A percentile compares a stretch with the other conserved stretches of the same genome.
phyloP scores from a whole-genome alignment of 2,888 invertebrate genomes.

The Aphrophora alni region DNA sequence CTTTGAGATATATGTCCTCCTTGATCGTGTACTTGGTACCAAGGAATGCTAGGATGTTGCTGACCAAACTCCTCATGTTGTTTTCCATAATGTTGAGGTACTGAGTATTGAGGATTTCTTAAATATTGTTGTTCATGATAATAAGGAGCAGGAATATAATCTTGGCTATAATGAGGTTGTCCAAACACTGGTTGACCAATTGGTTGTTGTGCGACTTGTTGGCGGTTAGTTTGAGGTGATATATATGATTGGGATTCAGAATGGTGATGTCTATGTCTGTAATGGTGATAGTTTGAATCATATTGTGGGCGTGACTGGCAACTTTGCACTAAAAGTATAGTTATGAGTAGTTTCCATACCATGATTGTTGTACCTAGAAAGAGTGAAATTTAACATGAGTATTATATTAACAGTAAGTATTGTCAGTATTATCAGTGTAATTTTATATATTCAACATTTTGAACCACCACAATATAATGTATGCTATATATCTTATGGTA shows the following conservation, averaged over 20 bases:
- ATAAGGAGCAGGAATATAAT: neutral
- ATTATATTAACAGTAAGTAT: neutral
- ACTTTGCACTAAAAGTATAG: neutral
- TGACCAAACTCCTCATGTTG: constrained; percentile 1
- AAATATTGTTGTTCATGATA: neutral
- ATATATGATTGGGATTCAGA: neutral
- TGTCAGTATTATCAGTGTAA: too few relatives aligned
- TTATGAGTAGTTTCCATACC: neutral
- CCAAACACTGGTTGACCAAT: neutral
- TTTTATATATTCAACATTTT: too few relatives aligned
- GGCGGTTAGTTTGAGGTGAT: neutral
- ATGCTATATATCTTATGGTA: too few relatives aligned
- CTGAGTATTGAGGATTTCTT: neutral
- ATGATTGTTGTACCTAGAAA: neutral
- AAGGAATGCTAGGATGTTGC: neutral
- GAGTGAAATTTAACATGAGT: neutral
- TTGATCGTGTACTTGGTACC: neutral
- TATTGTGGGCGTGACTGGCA: neutral
- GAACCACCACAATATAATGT: too few relatives aligned
- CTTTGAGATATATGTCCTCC: neutral
- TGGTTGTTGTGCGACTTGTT: neutral
- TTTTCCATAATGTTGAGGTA: neutral
- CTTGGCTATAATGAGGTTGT: neutral
- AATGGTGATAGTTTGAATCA: neutral
- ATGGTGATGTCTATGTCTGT: neutral